Base-by-base conservation (phyloP, 2,888 invertebrate species). In the Netelia melanura region DNA sequence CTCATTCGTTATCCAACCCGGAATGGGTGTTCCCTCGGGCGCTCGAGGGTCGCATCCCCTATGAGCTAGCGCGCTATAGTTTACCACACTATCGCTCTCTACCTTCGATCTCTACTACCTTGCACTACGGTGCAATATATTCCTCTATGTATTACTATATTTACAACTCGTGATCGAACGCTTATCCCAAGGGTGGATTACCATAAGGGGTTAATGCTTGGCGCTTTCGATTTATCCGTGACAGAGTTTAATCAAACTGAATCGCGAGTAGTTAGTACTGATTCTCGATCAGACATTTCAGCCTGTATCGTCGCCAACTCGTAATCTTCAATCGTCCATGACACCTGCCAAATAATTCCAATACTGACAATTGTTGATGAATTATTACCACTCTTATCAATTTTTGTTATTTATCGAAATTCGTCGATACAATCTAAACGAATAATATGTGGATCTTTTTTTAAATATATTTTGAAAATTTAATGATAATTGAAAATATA, bases 1-100 rank as follows among this genome's bases (percentile, higher is more conserved):
- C 64, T 70, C 84, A 75, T 84, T 78, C 77, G 81, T 84, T 84
- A 84, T 84, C 74, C 74, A 64, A 48, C 14, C 11, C 68, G 23
- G 17, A 78, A 81, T 80, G 61, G 80, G 67, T 64, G 64, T 68
- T 78, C 74, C 74, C 84, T 64, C n/a, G 58, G 71, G 62, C 62
- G 17, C 67, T 54, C 58, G 70, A 75, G 64, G 74, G 64, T 48
- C 68, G 44, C 62, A 62, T 64, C 64, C 48, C 25, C 67, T 30
- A 21, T 38, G 64, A 61, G 71, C 70, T 17, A 52, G 52, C 62
- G 21, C 9, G n/a, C 48, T 83, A n/a, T 70, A 64, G 52, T 52
- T 62, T 56, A 14, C 17, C 56, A n/a, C 56, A 21, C 17, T 9
- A 9, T 58, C 17, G 21, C 58, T 71, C 54, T 56, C 62, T 54